These are phyloP conservation scores for Tetraodon nigroviridis DNA, from an alignment of 2,113 vertebrate species.

Conservation along the genomic window DNA sequence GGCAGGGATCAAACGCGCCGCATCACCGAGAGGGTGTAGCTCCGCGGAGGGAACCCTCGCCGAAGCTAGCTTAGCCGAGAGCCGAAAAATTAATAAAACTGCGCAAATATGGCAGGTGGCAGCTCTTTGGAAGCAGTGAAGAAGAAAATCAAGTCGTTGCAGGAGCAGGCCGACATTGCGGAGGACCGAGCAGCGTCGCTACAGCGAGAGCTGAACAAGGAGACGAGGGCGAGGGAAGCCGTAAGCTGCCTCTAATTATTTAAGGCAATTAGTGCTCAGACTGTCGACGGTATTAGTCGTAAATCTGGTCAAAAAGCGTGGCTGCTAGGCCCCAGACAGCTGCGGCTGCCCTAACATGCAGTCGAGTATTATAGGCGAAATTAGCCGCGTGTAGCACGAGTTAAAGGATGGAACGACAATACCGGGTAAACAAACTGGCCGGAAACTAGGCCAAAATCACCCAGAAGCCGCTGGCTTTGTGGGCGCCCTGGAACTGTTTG, in stretches of 20 bases:
- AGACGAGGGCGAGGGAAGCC: conserved; percentile 82
- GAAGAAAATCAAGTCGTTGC: conserved; percentile 88
- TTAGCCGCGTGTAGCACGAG: conserved; percentile 5
- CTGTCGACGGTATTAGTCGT: conserved; percentile 49
- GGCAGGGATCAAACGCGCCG: conserved; percentile 62
- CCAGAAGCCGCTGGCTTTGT: conserved; percentile 1
- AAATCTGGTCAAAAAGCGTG: conserved; percentile 64
- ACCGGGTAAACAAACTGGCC: conserved; percentile 32
- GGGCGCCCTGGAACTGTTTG: background rate
- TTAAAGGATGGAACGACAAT: conserved; percentile 27
- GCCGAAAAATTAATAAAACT: too few relatives aligned
- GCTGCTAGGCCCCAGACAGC: conserved; percentile 47
- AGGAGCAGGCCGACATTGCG: conserved; percentile 85
- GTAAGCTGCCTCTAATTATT: conserved; percentile 74
- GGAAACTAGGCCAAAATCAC: conserved; percentile 3
- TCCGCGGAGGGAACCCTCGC: conserved; percentile 4
- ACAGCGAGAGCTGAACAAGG: conserved; percentile 83
- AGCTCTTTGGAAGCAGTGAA: conserved; percentile 89
- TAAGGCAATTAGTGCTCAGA: conserved; percentile 61
- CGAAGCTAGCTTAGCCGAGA: conserved; percentile 30
- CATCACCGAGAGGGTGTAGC: conserved; percentile 41
- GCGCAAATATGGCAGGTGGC: conserved; percentile 77
- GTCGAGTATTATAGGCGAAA: conserved; percentile 6
- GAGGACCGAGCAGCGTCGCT: conserved; percentile 82
- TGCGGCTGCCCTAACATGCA: background rate